Conservation (phyloP, 1,140 invertebrate genomes). For the Lordiphosa clarofinis region DNA sequence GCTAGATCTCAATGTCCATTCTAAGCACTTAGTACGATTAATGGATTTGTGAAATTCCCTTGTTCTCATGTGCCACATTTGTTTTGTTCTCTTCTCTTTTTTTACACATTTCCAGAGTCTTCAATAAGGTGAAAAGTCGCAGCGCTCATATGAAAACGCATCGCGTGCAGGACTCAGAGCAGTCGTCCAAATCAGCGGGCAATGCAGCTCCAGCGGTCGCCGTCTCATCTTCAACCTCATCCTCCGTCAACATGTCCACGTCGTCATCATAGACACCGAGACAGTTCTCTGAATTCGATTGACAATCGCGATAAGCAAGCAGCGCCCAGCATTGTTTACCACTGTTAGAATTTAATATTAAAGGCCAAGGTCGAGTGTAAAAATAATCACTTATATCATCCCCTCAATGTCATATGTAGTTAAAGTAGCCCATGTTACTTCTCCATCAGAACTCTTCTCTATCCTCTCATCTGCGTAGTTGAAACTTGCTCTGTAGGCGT, state of each 20-base stretch:
- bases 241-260: conserved; percentile 14
- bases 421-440: conserved; percentile 41
- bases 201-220: conserved; percentile 10
- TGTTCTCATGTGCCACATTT: conserved; percentile 31
- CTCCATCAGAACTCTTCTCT: conserved; percentile 31
- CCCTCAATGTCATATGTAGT: conserved; percentile 45
- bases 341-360: conserved; percentile 59
- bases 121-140: conserved; percentile 98
- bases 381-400: conserved; percentile 38
- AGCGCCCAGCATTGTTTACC: conserved; percentile 63
- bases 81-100: conserved; percentile 11
- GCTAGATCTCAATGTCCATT: conserved; percentile 40
- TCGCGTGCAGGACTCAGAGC: conserved; percentile 87
- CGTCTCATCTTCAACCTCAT: conserved; percentile 12
- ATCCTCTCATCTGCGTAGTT: conserved; percentile 35
- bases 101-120: conserved; percentile 86
- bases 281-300: conserved; percentile 35
- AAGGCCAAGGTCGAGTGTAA: conserved; percentile 35
- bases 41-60: conserved; percentile 12
- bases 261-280: conserved; percentile 27
- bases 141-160: conserved; percentile 99
- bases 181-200: conserved; percentile 25
- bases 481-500: conserved; percentile 35
- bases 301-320: conserved; percentile 72
- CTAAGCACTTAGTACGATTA: conserved; percentile 22